phyloP scores from a whole-genome alignment of 2,797 vertebrate genomes.

The Philypnodon macrostomus region DNA sequence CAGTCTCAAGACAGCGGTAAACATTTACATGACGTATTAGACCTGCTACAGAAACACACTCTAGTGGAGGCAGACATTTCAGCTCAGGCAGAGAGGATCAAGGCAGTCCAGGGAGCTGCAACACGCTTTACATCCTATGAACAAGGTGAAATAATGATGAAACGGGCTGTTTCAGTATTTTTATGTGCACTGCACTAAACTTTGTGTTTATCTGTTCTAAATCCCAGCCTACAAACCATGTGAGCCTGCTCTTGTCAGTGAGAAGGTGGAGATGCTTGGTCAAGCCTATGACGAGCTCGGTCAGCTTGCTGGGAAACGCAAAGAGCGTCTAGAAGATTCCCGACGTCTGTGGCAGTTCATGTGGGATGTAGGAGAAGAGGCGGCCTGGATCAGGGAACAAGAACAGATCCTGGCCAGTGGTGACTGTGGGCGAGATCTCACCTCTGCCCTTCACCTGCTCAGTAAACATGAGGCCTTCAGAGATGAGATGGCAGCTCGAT shows the following conservation, averaged over 20 bases:
- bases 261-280: slow-evolving; percentile 82
- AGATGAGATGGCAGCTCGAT: slow-evolving; percentile 89
- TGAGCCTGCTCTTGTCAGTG: slow-evolving; percentile 85
- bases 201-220: slow-evolving; percentile 8
- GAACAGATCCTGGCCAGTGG: slow-evolving; percentile 87
- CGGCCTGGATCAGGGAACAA: slow-evolving; percentile 94
- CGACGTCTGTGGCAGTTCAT: slow-evolving; percentile 90
- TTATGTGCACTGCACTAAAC: slow-evolving; percentile 12
- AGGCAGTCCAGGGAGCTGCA: slow-evolving; percentile 79
- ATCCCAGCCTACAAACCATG: slow-evolving; percentile 88
- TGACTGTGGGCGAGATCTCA: slow-evolving; percentile 89
- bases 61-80: slow-evolving; percentile 93
- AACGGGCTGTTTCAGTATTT: background rate
- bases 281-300: slow-evolving; percentile 84
- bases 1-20: slow-evolving; percentile 91
- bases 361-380: slow-evolving; percentile 91
- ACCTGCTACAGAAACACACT: slow-evolving; percentile 89
- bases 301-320: slow-evolving; percentile 74
- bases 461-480: slow-evolving; percentile 90
- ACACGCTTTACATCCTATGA: slow-evolving; percentile 81
- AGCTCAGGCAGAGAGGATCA: slow-evolving; percentile 89
- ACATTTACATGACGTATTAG: slow-evolving; percentile 91
- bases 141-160: slow-evolving; percentile 73
- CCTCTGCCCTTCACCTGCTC: slow-evolving; percentile 85
- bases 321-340: slow-evolving; percentile 85